Evolutionary conservation across 2,888 invertebrate species (phyloP), one percentile per base, ranked within the genome.

Genomic region (Oscheius sp.): DNA sequence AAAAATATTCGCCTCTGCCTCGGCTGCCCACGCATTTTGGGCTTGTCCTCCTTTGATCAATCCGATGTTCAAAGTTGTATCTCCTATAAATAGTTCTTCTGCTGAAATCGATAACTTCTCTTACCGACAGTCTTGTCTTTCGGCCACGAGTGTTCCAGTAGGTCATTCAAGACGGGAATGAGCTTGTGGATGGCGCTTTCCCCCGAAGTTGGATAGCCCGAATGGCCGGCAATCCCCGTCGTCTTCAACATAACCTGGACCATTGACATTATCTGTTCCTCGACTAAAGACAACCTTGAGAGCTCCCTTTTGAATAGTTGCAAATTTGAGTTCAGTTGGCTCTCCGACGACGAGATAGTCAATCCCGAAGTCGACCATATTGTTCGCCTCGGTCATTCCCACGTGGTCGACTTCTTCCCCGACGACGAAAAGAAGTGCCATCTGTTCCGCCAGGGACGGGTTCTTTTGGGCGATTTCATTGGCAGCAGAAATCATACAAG

Each of bases 331-430:
- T 58, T 87, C 87, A 0, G 87, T 87, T 23, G 87, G 87, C 69
- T 87, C 87, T 7, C 87, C 87, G 9, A 87, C 86, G n/a, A 87
- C 58, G 7, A 87, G 73, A 66, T 78, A 87, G 5, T 85, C 81
- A 9, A 66, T 27, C 7, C 49, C 25, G 25, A 49, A 49, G 18
- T 66, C 66, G 27, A 56, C 12, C 18, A 69, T 35, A 2, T 69
- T 55, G 27, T 69, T 69, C 3, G 69, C 69, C 43, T 69, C 69
- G 55, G 75, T 79, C 86, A 87, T 87, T 53, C 87, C 87, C 45
- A 82, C 69, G 63, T 87, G 87, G 69, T 86, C 86, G 7, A 84
- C 76, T 73, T 87, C 87, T 61, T 87, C 87, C 18, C 85, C 86
- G 27, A 86, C 86, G 18, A 86, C 86, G 46, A 87, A 84, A 45